A percentile compares a stretch with the other conserved stretches of the same genome.
phyloP scores from a whole-genome alignment of 2,888 invertebrate species.

The Ectemnius cavifrons region DNA sequence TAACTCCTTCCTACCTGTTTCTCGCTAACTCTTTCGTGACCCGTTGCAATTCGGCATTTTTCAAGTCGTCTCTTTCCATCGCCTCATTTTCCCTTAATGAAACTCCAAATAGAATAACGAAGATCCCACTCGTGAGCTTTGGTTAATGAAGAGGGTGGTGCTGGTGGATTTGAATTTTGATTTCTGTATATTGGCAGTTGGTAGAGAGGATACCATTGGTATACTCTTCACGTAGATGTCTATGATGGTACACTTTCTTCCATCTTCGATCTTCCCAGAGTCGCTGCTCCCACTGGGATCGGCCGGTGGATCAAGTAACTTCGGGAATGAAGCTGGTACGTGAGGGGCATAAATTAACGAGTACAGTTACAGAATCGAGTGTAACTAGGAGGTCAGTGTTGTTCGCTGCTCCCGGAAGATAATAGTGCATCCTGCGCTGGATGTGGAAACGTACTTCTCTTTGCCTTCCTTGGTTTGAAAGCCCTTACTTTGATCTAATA shows the following conservation, averaged over 20 bases:
- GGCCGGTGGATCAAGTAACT: conserved; percentile 57
- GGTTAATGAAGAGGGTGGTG: conserved; percentile 20
- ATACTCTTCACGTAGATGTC: too few species aligned
- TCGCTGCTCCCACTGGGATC: conserved; percentile 48
- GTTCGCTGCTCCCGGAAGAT: conserved; percentile 19
- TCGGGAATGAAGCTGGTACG: conserved; percentile 63
- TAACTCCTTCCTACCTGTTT: background rate
- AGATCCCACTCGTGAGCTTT: background rate
- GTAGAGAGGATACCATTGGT: too few species aligned
- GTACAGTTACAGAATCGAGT: conserved; percentile 45
- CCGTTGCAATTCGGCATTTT: background rate
- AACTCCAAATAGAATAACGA: conserved; percentile 36
- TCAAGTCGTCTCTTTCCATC: background rate
- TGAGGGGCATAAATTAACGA: conserved; percentile 62
- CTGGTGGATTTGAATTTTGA: too few species aligned
- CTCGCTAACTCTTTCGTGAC: background rate
- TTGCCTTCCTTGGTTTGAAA: background rate
- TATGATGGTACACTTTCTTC: too few species aligned
- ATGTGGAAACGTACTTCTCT: conserved; percentile 18
- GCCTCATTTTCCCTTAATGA: conserved; percentile 30
- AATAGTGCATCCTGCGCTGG: conserved; percentile 3
- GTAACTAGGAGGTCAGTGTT: conserved; percentile 55
- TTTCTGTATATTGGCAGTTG: too few species aligned
- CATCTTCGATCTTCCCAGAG: conserved; percentile 4
- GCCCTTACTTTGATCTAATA: conserved; percentile 3